A percentile compares a stretch with the other conserved stretches of the same genome.
These are phyloP conservation scores for Neofelis nebulosa DNA, from an alignment of 2,113 vertebrate species.

Conservation along the genomic window DNA sequence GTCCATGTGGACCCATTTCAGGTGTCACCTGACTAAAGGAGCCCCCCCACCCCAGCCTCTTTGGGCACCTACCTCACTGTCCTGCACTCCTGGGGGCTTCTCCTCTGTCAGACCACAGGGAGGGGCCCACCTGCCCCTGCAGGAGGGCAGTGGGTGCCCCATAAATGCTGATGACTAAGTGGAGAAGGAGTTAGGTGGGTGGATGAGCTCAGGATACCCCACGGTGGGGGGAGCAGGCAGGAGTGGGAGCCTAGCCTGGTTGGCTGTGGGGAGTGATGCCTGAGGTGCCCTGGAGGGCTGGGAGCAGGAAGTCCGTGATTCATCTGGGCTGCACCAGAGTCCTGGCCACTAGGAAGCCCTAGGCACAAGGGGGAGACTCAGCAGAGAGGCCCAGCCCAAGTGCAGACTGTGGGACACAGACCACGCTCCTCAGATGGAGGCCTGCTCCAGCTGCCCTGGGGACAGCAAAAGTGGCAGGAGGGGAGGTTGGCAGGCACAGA, in stretches of 20 bases:
- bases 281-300: not conserved
- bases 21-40: not conserved
- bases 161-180: not conserved
- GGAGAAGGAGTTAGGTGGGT: not conserved
- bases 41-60: no score
- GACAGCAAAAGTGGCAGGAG: not conserved
- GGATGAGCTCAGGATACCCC: not conserved
- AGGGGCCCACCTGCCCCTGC: not conserved
- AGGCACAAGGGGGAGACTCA: not conserved
- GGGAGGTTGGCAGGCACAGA: not conserved
- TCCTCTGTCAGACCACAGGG: not conserved
- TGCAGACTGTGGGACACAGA: not conserved
- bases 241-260: not conserved
- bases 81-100: not conserved
- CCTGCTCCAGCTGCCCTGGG: no score
- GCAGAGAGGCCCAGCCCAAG: not conserved
- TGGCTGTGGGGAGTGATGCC: no score
- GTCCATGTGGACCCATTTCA: not conserved
- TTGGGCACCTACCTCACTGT: not conserved
- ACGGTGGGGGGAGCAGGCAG: not conserved
- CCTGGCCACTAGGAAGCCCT: accelerated
- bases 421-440: not conserved
- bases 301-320: not conserved
- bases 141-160: not conserved
- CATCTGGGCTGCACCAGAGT: not conserved